Conservation (phyloP, 2,113 vertebrate genomes). For the Bos taurus region DNA sequence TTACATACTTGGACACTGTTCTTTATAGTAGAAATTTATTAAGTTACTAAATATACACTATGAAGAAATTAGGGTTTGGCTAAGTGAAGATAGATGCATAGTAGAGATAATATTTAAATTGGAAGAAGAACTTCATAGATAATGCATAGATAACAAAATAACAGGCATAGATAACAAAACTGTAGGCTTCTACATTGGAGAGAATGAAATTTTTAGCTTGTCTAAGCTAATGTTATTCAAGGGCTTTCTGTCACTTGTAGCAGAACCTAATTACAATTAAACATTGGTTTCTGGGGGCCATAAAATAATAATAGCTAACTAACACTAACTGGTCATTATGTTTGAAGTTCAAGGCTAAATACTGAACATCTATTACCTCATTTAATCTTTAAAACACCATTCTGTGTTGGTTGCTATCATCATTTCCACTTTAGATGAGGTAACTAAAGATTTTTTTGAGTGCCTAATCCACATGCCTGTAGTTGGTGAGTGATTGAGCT, state of each 20-base stretch:
- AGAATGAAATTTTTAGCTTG: neutral
- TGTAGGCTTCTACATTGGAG: neutral
- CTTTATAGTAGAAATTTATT: constrained; percentile 11
- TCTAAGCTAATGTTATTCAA: neutral
- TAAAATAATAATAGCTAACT: neutral
- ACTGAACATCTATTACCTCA: neutral
- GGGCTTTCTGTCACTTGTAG: neutral
- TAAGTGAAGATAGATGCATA: neutral
- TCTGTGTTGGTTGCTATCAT: neutral
- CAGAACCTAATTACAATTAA: neutral
- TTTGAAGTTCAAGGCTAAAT: neutral
- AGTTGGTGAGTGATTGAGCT: neutral
- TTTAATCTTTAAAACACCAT: neutral
- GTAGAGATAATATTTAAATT: neutral
- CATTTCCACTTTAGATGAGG: neutral
- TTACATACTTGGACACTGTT: constrained; percentile 9
- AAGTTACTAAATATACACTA: neutral
- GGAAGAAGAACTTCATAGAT: neutral
- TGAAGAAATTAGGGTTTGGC: neutral
- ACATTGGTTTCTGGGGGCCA: neutral
- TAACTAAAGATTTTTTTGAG: neutral
- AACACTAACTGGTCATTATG: neutral
- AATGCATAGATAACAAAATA: neutral
- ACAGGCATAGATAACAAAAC: neutral
- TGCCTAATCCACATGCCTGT: neutral